Conservation (phyloP, 1,140 invertebrate genomes). For the Drosophila tani region DNA sequence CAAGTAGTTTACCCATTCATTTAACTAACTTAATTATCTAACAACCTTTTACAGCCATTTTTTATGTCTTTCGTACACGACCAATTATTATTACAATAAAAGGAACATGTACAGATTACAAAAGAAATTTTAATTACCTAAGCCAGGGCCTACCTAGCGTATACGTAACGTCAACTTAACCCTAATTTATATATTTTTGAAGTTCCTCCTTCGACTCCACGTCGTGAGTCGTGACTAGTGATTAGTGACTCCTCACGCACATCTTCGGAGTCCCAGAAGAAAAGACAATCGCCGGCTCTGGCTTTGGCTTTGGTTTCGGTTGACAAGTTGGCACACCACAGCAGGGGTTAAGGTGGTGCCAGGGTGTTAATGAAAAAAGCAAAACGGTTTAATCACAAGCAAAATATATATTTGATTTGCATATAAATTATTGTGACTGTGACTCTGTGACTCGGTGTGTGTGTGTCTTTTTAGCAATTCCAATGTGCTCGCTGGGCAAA, state of each 20-base stretch:
- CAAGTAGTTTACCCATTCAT: neutral
- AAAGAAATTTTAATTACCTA: neutral
- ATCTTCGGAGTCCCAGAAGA: slow-evolving; percentile 10
- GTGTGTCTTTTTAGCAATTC: slow-evolving; percentile 29
- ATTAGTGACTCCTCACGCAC: slow-evolving; percentile 22
- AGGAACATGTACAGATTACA: neutral
- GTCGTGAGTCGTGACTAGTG: slow-evolving; percentile 7
- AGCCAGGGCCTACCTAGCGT: neutral
- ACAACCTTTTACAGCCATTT: neutral
- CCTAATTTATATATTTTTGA: no score
- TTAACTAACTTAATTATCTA: neutral
- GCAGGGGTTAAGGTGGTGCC: slow-evolving; percentile 28
- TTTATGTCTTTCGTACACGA: neutral
- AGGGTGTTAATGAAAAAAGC: slow-evolving; percentile 79
- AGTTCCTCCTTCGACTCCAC: neutral
- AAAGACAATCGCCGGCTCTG: slow-evolving; percentile 26
- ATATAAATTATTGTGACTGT: slow-evolving; percentile 72
- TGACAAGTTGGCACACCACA: slow-evolving; percentile 37
- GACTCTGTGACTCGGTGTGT: slow-evolving; percentile 1
- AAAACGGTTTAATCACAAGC: slow-evolving; percentile 75
- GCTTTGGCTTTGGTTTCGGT: slow-evolving; percentile 1
- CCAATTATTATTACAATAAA: neutral
- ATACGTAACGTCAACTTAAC: slow-evolving; percentile 2
- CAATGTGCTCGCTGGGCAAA: slow-evolving; percentile 8
- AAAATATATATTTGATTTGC: slow-evolving; percentile 73